Base-by-base conservation (phyloP, 2,888 invertebrate species). In the Saturnia japonica region DNA sequence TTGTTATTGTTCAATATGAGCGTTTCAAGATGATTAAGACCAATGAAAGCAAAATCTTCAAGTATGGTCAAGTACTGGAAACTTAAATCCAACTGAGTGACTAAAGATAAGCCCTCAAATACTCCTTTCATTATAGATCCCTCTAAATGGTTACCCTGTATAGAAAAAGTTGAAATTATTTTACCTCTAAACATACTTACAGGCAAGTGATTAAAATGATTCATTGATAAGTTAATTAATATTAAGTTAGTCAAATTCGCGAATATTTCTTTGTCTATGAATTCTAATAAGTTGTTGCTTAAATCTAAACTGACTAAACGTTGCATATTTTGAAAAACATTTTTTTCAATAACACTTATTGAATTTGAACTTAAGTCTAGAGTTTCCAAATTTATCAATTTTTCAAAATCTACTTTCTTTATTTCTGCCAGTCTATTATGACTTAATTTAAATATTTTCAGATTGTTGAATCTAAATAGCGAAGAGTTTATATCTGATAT, bases 1-100 rank as follows among this genome's bases (percentile, higher is more conserved):
- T 76, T 75, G 69, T 91, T 92, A 74, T 87, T 84, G 71, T 85
- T 86, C 11, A 91, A 77, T 45, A 81, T 73, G 40, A 91, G 79
- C 3, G 71, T 74, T 14, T 74, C 71, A 9, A 91, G 69, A 19
- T 74, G 77, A 11, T 72, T 72, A 6, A 90, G 74, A 7, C 88
- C 87, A 43, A 78, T 73, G 73, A 91, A 91, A 12, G 89, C 85
- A 72, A 79, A 87, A 73, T 91, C 85, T 73, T 85, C 84, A 60
- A 92, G 73, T 51, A 78, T 74, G 19, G 78, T 78, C 7, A 91
- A 51, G 47, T 75, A 70, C 76, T 91, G 91, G 67, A 80, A 74
- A 69, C 85, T 85, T 60, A 91, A 76, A 77, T 88, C 84, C 70
- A 91, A 72, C 42, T 76, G 72, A 34, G 70, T 72, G 6, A 87